Base-by-base conservation (phyloP, 2,113 vertebrate species). In the Salvelinus namaycush region DNA sequence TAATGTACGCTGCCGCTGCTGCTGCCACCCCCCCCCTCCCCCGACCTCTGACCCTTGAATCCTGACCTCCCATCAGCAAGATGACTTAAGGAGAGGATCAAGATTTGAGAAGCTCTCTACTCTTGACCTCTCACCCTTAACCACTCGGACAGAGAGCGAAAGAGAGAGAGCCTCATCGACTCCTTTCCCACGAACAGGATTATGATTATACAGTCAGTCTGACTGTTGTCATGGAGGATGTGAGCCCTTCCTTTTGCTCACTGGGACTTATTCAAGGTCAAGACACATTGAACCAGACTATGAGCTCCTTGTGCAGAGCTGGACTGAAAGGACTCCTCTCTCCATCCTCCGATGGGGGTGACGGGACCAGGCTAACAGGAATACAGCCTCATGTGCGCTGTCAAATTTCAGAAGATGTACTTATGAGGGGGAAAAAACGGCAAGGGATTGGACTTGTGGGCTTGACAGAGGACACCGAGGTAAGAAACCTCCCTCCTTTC, bases 401-500 rank as follows among this genome's bases (percentile, higher is more conserved):
- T 85, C 76, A 83, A 75, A 85, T 76, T 62, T 74, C 14, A 1
- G 22, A 64, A n/a, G 62, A 26, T 54, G 18, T 79, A 77, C 81
- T 76, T 65, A 75, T 60, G 34, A 75, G 68, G 72, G 68, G 74
- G 62, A 4, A 80, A 70, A 48, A 70, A 74, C 22, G 22, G 2
- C 34, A 70, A 29, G 44, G n/a, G 12, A 8, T 39, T 34, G 27
- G 29, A 27, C 51, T 54, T 54, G 51, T 54, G 59, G 76, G 70
- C 71, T 59, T n/a, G 54, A 74, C 24, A 31, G 7, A 22, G n/a
- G 44, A 70, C 13, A 60, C 54, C 51, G 87, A 92, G 91, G 90
- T 91, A 91, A 87, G 90, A 84, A 79, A 51, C 82, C 80, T 76
- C 76, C 76, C 77, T 79, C 85, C 83, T 83, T 67, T 85, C 79